These are phyloP conservation scores for Quadroppia sp. DNA, from an alignment of 2,888 invertebrate genomes.

Conservation along the genomic window DNA sequence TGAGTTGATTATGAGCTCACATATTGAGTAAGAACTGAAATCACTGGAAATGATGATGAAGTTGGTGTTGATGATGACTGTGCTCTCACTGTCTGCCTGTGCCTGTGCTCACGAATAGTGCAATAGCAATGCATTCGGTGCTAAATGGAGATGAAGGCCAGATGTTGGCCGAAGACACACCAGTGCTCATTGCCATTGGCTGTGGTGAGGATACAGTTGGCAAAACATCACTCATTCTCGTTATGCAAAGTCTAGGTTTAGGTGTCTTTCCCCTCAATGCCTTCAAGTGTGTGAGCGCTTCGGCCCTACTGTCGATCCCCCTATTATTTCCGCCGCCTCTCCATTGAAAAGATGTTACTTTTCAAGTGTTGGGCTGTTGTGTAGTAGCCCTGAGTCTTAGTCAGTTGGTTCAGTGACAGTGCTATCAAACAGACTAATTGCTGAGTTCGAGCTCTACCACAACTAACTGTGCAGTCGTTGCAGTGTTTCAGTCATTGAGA, in stretches of 20 bases:
- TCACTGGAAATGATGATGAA: slow-evolving; percentile 29
- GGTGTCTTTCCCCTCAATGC: slow-evolving; percentile 13
- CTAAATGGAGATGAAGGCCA: slow-evolving; percentile 35
- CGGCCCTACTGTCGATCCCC: slow-evolving; percentile 7
- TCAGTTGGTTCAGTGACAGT: slow-evolving; percentile 31
- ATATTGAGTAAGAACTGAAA: slow-evolving; percentile 16
- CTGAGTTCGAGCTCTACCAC: neutral
- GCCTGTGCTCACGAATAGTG: neutral
- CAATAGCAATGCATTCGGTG: slow-evolving; percentile 20
- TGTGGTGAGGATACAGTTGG: slow-evolving; percentile 19
- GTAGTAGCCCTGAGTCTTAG: slow-evolving; percentile 11
- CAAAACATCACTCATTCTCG: slow-evolving; percentile 32
- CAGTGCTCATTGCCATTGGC: slow-evolving; percentile 8
- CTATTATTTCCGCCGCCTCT: slow-evolving; percentile 24
- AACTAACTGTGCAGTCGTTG: neutral
- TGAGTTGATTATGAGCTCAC: slow-evolving; percentile 34
- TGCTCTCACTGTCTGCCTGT: slow-evolving; percentile 17
- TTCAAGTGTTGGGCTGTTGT: slow-evolving; percentile 9
- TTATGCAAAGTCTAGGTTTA: slow-evolving; percentile 36
- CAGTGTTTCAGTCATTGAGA: no score
- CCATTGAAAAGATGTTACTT: slow-evolving; percentile 24
- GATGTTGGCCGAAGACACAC: slow-evolving; percentile 19
- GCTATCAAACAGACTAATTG: neutral
- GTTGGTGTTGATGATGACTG: slow-evolving; percentile 27
- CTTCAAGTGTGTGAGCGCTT: no score